Percentiles rank a stretch among this genome's conserved stretches.
phyloP scores from a whole-genome alignment of 2,797 vertebrate genomes.

The Leptodactylus fallax region DNA sequence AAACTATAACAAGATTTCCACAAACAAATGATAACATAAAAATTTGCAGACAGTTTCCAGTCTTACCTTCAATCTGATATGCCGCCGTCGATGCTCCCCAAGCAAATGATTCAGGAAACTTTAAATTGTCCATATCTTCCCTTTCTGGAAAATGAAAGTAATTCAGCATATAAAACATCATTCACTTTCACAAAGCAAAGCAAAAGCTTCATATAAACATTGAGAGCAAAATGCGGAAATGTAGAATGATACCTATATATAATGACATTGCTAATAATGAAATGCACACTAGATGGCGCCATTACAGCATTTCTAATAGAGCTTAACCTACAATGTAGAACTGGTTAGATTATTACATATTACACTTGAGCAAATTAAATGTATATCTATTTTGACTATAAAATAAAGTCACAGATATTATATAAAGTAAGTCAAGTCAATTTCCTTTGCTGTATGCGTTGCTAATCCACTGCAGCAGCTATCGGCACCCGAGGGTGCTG shows the following conservation, averaged over 20 bases:
- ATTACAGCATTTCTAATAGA: slow-evolving; percentile 21
- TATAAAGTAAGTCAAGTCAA: too few relatives aligned
- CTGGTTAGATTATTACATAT: too few relatives aligned
- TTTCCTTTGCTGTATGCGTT: too few relatives aligned
- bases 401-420: too few relatives aligned
- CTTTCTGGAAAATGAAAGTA: slow-evolving; percentile 14
- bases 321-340: too few relatives aligned
- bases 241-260: not conserved
- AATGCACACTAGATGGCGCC: slow-evolving; percentile 43
- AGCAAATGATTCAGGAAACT: slow-evolving; percentile 84
- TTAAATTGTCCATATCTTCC: slow-evolving; percentile 39
- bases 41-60: too few relatives aligned
- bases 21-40: not conserved
- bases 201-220: not conserved
- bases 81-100: slow-evolving; percentile 85
- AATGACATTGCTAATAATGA: not conserved
- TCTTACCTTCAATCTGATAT: slow-evolving; percentile 88
- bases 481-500: too few relatives aligned
- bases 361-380: too few relatives aligned
- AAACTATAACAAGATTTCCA: too few relatives aligned
- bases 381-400: too few relatives aligned
- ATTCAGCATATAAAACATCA: not conserved
- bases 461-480: too few relatives aligned
- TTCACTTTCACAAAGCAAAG: not conserved
- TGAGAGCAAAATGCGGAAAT: too few relatives aligned